Base-by-base conservation (phyloP, 2,888 invertebrate species). In the Gisinianus flammeolus region DNA sequence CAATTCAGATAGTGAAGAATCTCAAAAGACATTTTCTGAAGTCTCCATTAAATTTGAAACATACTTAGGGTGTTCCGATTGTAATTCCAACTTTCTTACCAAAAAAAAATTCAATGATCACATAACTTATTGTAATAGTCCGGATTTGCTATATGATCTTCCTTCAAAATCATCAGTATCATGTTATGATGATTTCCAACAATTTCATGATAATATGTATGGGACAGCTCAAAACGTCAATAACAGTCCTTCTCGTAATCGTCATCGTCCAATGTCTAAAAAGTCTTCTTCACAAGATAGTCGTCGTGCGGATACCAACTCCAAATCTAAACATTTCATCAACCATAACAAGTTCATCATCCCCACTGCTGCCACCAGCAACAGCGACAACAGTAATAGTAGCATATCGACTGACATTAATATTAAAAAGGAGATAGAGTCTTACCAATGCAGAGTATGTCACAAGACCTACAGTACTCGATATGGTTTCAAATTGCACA, bases 401-500 rank as follows among this genome's bases (percentile, higher is more conserved):
- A 24, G 30, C 28, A 26, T 30, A 19, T 10, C 66, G 5, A 31
- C 28, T n/a, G 28, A 6, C n/a, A 3, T 0, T 31, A 66, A 31
- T 30, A 31, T 2, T 10, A 68, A n/a, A 8, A 52, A 30, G n/a
- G n/a, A 22, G 10, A 31, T 33, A 16, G 66, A 66, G 19, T 26
- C 35, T 3, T 74, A 62, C 24, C 44, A 64, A 19, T 74, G 74
- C n/a, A 66, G 24, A 44, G 74, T 30, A 6, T 74, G 74, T 35
- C 28, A 64, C 12, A 74, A 74, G 24, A 35, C 58, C 1, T 74
- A 66, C 22, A 30, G 33, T n/a, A 74, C 74, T 31, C 31, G 30
- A 8, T 74, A 74, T 26, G 74, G 74, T 22, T 74, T 64, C n/a
- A 64, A 74, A 44, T 28, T 74, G 10, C 74, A 74, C 26, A 26